Evolutionary conservation across 2,113 vertebrate species (phyloP).

Genomic region (Paramisgurnus dabryanus): DNA sequence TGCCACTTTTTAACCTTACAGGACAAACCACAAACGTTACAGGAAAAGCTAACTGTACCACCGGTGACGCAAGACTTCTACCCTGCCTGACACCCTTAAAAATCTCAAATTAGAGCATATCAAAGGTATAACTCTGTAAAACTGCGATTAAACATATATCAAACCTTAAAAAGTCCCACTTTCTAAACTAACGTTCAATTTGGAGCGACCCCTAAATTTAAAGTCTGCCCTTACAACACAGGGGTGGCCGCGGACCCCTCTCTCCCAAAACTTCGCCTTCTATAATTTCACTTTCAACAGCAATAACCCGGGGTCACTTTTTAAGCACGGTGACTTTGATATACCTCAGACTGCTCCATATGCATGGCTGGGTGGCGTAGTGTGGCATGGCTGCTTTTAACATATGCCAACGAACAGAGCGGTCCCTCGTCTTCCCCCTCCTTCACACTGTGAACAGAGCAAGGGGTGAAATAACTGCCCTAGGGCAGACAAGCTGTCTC

Average conservation of each 20-base stretch:
- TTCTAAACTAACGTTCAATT: slow-evolving; percentile 45
- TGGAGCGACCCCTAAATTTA: slow-evolving; percentile 41
- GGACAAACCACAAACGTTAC: neutral
- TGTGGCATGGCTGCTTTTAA: slow-evolving; percentile 57
- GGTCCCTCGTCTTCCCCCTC: slow-evolving; percentile 2
- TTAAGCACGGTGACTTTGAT: slow-evolving; percentile 62
- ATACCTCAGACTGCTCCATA: slow-evolving; percentile 61
- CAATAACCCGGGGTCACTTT: slow-evolving; percentile 69
- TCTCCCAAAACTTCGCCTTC: slow-evolving; percentile 59
- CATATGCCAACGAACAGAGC: slow-evolving; percentile 54
- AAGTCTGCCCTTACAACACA: slow-evolving; percentile 34
- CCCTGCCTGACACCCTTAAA: neutral
- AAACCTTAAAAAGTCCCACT: slow-evolving; percentile 41
- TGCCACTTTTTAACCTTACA: neutral
- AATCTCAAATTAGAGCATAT: slow-evolving; percentile 39
- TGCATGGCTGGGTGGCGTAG: slow-evolving; percentile 54
- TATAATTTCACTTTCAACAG: slow-evolving; percentile 64
- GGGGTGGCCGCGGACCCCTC: slow-evolving; percentile 26
- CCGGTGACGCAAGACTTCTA: neutral
- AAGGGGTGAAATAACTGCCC: slow-evolving; percentile 62
- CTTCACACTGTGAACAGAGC: slow-evolving; percentile 41
- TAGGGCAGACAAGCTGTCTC: slow-evolving; percentile 65
- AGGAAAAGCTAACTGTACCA: neutral
- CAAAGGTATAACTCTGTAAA: slow-evolving; percentile 40
- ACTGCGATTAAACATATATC: slow-evolving; percentile 44